Conservation (phyloP, 2,797 vertebrate species). For the Thunnus albacares region DNA sequence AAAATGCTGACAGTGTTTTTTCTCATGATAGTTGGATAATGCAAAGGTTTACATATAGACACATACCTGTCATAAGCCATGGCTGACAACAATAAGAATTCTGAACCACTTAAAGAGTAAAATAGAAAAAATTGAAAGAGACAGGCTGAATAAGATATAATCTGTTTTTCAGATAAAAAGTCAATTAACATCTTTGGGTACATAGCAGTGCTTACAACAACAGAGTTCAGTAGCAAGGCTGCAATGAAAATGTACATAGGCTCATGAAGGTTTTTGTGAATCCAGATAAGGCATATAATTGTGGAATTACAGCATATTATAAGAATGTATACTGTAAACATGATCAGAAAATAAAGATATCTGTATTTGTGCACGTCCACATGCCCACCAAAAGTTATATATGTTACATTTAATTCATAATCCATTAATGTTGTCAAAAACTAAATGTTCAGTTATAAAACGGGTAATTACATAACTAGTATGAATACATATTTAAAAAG, state of each 20-base stretch:
- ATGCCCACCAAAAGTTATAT: constrained; percentile 56
- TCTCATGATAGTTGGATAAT: constrained; percentile 28
- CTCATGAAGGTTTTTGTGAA: constrained; percentile 62
- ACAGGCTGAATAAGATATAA: constrained; percentile 43
- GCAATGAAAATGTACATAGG: constrained; percentile 74
- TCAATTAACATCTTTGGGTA: constrained; percentile 63
- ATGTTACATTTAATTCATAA: constrained; percentile 40
- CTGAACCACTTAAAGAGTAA: constrained; percentile 19
- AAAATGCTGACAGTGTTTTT: constrained; percentile 13
- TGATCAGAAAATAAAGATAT: constrained; percentile 58
- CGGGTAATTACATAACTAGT: too few species aligned
- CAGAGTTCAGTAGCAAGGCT: constrained; percentile 61
- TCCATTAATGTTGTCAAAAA: constrained; percentile 23
- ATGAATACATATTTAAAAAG: too few species aligned
- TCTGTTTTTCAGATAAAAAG: constrained; percentile 48
- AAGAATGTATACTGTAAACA: constrained; percentile 47
- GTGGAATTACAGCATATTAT: constrained; percentile 55
- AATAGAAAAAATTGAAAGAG: constrained; percentile 40
- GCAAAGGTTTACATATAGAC: constrained; percentile 45
- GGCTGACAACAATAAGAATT: constrained; percentile 37
- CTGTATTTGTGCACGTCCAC: constrained; percentile 48
- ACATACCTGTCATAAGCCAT: constrained; percentile 49
- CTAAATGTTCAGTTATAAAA: too few species aligned
- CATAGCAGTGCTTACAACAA: constrained; percentile 44
- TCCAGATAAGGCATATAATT: constrained; percentile 54